Conservation (phyloP, 1,140 invertebrate species). For the Samia ricini region DNA sequence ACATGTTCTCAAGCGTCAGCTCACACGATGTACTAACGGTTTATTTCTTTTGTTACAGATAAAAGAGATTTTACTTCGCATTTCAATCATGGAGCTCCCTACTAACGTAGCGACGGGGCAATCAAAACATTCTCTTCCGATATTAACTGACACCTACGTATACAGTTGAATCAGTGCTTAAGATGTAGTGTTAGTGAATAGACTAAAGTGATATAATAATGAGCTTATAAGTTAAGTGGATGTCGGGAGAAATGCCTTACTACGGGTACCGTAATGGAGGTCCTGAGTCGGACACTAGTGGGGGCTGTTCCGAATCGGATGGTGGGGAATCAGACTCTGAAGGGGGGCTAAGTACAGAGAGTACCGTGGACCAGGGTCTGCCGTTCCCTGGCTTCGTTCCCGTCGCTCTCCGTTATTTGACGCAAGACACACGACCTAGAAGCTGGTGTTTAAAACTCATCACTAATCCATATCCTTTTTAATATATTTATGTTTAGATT, state of each 20-base stretch:
- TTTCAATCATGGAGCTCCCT: constrained; percentile 44
- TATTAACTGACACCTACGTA: constrained; percentile 58
- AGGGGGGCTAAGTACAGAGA: constrained; percentile 77
- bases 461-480: constrained; percentile 99
- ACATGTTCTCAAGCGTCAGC: not conserved
- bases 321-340: constrained; percentile 80
- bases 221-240: constrained; percentile 73
- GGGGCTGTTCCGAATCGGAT: constrained; percentile 71
- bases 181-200: constrained; percentile 64
- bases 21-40: constrained; percentile 16
- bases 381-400: constrained; percentile 94
- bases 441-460: constrained; percentile 96
- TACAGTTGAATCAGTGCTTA: constrained; percentile 57
- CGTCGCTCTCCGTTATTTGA: constrained; percentile 89
- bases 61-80: constrained; percentile 24
- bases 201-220: constrained; percentile 63
- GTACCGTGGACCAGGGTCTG: constrained; percentile 81
- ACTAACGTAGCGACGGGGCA: constrained; percentile 29
- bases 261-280: constrained; percentile 70
- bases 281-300: constrained; percentile 56
- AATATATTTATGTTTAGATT: constrained; percentile 28
- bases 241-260: constrained; percentile 69
- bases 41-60: constrained; percentile 60
- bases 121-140: constrained; percentile 46
- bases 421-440: constrained; percentile 90